A percentile compares a stretch with the other conserved stretches of the same genome.
Conservation (phyloP, 1,140 invertebrate species). For the Heterodera carotae region DNA sequence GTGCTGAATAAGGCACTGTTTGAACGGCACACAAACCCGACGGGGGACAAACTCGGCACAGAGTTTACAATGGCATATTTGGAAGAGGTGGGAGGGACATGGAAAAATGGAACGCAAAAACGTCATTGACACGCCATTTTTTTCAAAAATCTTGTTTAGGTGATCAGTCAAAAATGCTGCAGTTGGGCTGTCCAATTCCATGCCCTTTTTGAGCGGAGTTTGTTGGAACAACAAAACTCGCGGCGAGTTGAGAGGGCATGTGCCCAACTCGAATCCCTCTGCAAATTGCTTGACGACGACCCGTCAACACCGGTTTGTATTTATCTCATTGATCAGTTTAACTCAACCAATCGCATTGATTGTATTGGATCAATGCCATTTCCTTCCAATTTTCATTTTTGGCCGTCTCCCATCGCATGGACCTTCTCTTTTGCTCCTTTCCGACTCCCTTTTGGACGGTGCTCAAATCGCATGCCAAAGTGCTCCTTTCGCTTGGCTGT, state of each 20-base stretch:
- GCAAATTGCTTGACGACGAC: constrained; percentile 31
- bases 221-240: constrained; percentile 28
- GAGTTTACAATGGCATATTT: constrained; percentile 27
- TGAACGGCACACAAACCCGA: not conserved
- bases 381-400: not conserved
- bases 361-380: not conserved
- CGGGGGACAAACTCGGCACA: not conserved
- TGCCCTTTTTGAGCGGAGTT: constrained; percentile 38
- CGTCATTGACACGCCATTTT: too few relatives aligned
- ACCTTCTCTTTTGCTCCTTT: constrained; percentile 32
- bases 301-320: too few relatives aligned
- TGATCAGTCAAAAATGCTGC: constrained; percentile 30
- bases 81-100: constrained; percentile 36
- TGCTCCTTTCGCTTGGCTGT: constrained; percentile 43
- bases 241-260: constrained; percentile 41
- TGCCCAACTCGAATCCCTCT: constrained; percentile 36
- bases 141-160: constrained; percentile 6
- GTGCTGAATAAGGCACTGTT: constrained; percentile 14
- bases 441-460: constrained; percentile 41
- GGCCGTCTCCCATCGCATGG: not conserved
- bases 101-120: too few relatives aligned
- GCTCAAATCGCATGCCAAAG: constrained; percentile 28
- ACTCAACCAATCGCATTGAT: not conserved
- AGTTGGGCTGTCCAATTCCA: constrained; percentile 43
- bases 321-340: constrained; percentile 6